Evolutionary conservation across 2,113 vertebrate genomes (phyloP).

Genomic region (Silurus asotus): DNA sequence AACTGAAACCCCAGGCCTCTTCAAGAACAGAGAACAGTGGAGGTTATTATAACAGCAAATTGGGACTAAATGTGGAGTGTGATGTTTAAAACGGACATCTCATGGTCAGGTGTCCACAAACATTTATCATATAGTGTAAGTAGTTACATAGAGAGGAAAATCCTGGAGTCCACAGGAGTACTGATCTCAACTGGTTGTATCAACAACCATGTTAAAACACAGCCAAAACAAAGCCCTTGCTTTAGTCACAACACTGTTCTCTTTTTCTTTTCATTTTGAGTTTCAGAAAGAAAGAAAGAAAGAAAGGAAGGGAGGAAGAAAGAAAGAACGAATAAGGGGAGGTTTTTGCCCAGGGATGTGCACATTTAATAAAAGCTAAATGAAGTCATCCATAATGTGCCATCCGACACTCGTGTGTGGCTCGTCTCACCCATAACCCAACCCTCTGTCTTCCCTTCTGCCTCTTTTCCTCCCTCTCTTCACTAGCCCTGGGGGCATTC

Average conservation of each 20-base stretch:
- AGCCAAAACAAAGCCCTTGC: neutral
- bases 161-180: neutral
- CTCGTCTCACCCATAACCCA: slow-evolving; percentile 27
- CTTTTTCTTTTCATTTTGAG: neutral
- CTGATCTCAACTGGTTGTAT: neutral
- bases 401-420: slow-evolving; percentile 14
- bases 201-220: neutral
- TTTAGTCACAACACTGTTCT: neutral
- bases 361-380: slow-evolving; percentile 46
- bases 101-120: no score
- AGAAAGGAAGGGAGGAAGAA: neutral
- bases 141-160: no score
- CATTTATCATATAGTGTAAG: no score
- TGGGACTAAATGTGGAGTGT: no score
- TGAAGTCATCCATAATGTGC: slow-evolving; percentile 41
- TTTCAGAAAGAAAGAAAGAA: neutral
- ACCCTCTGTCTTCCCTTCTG: neutral
- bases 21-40: no score
- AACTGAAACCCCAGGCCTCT: no score
- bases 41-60: no score
- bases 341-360: slow-evolving; percentile 26
- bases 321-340: neutral
- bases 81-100: no score
- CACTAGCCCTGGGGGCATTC: neutral
- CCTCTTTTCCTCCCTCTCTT: neutral